A percentile compares a stretch with the other conserved stretches of the same genome.
Conservation (phyloP, 2,113 vertebrate genomes). For the Myotis brandtii region DNA sequence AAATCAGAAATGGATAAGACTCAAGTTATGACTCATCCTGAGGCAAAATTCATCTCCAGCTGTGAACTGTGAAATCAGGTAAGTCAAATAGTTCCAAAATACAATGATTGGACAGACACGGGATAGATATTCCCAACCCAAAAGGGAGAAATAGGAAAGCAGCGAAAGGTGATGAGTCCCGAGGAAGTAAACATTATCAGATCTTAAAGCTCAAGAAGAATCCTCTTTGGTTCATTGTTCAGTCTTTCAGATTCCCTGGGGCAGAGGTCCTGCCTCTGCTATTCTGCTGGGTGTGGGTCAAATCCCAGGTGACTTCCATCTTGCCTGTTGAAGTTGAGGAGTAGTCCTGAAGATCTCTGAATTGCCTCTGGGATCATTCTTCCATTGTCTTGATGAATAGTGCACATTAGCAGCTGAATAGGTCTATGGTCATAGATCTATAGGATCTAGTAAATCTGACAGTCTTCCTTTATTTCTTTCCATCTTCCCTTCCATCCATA, state of each 20-base stretch:
- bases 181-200: background rate
- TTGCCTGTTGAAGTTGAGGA: background rate
- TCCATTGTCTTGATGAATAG: constrained; percentile 7
- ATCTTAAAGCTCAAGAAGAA: background rate
- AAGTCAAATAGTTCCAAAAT: background rate
- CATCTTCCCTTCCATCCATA: background rate
- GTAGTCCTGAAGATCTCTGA: background rate
- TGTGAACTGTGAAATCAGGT: background rate
- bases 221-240: background rate
- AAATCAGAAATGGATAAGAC: background rate
- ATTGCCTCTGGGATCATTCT: background rate
- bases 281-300: background rate
- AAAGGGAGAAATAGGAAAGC: background rate
- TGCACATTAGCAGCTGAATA: background rate
- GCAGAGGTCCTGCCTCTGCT: background rate
- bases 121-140: background rate
- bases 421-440: background rate
- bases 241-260: background rate
- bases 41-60: background rate
- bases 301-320: background rate
- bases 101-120: background rate
- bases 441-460: background rate
- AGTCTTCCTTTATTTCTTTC: background rate
- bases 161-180: background rate
- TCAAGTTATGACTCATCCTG: background rate